A percentile compares a stretch with the other conserved stretches of the same genome.
Conservation (phyloP, 2,888 invertebrate species). For the Drosophila anomelani region DNA sequence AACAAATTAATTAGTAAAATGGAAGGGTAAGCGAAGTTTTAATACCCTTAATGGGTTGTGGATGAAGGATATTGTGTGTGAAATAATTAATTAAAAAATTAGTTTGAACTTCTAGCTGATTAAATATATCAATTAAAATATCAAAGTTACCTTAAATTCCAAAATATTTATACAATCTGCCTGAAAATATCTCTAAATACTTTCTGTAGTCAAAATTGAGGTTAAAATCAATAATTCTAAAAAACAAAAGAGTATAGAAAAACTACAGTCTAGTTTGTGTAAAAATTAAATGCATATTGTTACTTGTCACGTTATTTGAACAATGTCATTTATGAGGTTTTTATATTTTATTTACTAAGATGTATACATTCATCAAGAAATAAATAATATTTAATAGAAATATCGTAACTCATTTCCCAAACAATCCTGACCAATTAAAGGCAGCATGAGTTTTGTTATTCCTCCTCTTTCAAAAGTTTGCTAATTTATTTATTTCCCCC, state of each 20-base stretch:
- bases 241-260: neutral
- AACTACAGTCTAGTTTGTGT: neutral
- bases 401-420: neutral
- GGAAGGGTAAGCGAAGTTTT: neutral
- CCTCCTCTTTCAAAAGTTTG: constrained; percentile 15
- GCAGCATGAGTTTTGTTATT: constrained; percentile 19
- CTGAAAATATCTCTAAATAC: too few species aligned
- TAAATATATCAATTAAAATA: neutral
- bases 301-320: neutral
- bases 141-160: too few species aligned
- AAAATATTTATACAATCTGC: too few species aligned
- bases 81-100: too few species aligned
- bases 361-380: too few species aligned
- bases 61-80: neutral
- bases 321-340: neutral
- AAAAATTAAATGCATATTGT: constrained; percentile 1
- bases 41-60: neutral
- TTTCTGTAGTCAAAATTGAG: too few species aligned
- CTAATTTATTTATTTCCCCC: constrained; percentile 24
- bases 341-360: neutral
- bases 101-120: neutral
- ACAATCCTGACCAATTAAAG: neutral
- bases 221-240: too few species aligned
- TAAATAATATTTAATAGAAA: neutral
- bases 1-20: neutral